Evolutionary conservation across 2,113 vertebrate species (phyloP).

Genomic region (Empidonax alnorum): DNA sequence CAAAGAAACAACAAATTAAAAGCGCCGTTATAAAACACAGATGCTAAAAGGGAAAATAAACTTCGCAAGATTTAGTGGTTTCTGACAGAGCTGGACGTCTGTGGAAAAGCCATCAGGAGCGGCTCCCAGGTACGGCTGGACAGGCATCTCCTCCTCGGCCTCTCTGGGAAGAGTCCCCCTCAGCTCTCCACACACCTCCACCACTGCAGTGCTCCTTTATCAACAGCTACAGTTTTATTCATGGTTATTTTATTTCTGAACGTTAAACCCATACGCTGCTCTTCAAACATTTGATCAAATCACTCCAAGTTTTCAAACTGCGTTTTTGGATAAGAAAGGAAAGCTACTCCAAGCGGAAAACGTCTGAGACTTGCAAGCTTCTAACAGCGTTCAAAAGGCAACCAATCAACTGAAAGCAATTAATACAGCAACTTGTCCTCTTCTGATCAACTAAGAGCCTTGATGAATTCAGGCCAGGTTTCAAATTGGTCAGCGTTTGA

Average conservation of each 20-base stretch:
- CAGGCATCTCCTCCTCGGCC: conserved; percentile 10
- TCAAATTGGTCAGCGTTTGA: not conserved
- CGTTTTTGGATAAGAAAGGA: not conserved
- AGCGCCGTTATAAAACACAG: conserved; percentile 96
- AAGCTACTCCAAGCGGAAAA: not conserved
- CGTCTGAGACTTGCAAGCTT: fast-evolving
- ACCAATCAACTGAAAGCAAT: not conserved
- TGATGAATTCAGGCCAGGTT: conserved; percentile 4
- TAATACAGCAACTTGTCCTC: not conserved
- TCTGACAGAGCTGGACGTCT: conserved; percentile 85
- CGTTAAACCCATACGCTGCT: not conserved
- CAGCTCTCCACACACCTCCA: not conserved
- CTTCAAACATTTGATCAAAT: not conserved
- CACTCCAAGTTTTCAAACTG: not conserved
- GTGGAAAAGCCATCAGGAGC: conserved; percentile 92
- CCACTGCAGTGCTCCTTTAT: not conserved
- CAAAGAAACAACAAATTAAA: conserved; percentile 97
- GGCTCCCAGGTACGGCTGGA: conserved; percentile 78
- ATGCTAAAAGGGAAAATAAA: conserved; percentile 96
- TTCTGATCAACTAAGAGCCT: conserved; percentile 10
- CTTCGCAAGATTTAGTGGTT: conserved; percentile 89
- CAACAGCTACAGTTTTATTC: not conserved
- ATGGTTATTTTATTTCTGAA: not conserved
- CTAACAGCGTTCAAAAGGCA: not conserved
- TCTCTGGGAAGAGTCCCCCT: not conserved